These are phyloP conservation scores for Malacoraja senta DNA, from an alignment of 2,797 vertebrate genomes.

Conservation along the genomic window DNA sequence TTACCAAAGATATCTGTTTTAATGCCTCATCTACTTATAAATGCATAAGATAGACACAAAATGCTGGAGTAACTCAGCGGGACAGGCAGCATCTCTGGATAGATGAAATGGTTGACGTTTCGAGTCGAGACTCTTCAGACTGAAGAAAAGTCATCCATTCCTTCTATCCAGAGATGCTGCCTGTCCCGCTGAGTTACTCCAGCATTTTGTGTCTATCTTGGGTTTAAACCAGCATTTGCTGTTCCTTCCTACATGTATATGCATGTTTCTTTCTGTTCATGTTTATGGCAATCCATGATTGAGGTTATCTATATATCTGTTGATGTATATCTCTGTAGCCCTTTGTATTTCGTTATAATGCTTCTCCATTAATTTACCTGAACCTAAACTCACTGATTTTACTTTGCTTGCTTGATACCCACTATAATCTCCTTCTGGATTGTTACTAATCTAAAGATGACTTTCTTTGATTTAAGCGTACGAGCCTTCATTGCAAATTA, in stretches of 20 bases:
- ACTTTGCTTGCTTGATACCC: not conserved
- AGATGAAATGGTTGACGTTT: no score
- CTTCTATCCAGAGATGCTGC: no score
- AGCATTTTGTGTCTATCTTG: no score
- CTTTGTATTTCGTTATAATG: not conserved
- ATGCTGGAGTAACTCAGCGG: no score
- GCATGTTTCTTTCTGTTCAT: not conserved
- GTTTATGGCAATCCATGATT: not conserved
- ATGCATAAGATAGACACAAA: no score
- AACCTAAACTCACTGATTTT: conserved; percentile 1
- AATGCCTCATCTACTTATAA: not conserved
- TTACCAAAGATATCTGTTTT: not conserved
- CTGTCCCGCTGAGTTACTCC: no score
- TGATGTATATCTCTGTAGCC: not conserved
- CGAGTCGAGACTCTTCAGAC: no score
- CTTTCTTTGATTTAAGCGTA: not conserved
- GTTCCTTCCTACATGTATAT: no score
- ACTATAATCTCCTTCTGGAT: not conserved
- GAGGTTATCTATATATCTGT: not conserved
- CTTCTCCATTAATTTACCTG: not conserved
- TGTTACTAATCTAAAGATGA: not conserved
- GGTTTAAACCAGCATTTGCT: no score
- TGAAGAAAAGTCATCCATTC: no score
- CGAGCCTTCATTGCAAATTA: not conserved
- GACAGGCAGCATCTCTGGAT: no score